Conservation (phyloP, 2,113 vertebrate genomes). For the Menidia beryllina region DNA sequence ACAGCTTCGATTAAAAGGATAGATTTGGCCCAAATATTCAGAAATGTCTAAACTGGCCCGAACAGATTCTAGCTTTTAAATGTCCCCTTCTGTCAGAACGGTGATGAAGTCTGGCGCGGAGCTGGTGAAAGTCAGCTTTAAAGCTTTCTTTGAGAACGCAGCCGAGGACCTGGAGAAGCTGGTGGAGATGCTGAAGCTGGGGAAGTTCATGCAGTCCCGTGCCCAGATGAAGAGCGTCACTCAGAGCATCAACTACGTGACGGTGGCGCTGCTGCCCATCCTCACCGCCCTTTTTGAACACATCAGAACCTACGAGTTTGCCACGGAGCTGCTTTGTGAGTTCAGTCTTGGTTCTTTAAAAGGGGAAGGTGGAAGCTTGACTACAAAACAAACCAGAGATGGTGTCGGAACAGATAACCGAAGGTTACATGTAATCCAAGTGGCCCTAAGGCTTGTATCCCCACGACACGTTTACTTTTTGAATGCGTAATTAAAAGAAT, state of each 20-base stretch:
- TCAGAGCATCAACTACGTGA: constrained; percentile 96
- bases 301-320: constrained; percentile 89
- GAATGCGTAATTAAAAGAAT: no score
- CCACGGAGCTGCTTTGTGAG: constrained; percentile 91
- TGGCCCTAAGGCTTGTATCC: no score
- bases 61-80: background rate
- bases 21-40: background rate
- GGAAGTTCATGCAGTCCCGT: constrained; percentile 94
- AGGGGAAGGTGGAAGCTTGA: no score
- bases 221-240: constrained; percentile 95
- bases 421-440: no score
- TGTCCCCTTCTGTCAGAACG: constrained; percentile 79
- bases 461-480: no score
- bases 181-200: constrained; percentile 94
- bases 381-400: no score
- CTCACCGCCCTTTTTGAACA: constrained; percentile 95
- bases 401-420: no score
- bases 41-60: background rate
- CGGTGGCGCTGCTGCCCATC: constrained; percentile 91
- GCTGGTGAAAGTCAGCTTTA: constrained; percentile 92
- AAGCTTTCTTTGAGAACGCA: constrained; percentile 94
- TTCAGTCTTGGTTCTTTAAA: no score
- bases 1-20: background rate
- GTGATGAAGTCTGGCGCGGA: constrained; percentile 98
- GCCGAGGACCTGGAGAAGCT: constrained; percentile 95